Conservation (phyloP, 2,797 vertebrate species). For the Enteromius argenteus region DNA sequence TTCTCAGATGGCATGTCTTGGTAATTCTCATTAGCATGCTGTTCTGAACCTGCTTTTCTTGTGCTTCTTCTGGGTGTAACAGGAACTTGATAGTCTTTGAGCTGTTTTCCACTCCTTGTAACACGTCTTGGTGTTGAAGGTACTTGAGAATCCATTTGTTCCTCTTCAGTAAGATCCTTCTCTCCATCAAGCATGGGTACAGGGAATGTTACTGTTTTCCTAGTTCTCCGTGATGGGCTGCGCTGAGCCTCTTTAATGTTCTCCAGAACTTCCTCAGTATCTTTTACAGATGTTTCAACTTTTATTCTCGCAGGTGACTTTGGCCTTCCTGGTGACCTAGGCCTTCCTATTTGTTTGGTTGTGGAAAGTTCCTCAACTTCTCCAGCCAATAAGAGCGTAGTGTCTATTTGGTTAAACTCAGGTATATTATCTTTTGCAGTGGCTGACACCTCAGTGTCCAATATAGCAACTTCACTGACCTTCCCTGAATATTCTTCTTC, state of each 20-base stretch:
- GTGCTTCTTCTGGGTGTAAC: constrained; percentile 77
- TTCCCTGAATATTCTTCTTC: constrained; percentile 17
- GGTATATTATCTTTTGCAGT: constrained; percentile 6
- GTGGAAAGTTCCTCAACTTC: constrained; percentile 15
- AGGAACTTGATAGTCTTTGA: constrained; percentile 61
- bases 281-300: constrained; percentile 10
- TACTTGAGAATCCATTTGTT: constrained; percentile 46
- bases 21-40: constrained; percentile 40
- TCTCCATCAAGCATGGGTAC: constrained; percentile 60
- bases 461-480: background rate
- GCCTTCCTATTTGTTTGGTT: background rate
- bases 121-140: constrained; percentile 72
- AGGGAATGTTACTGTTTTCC: constrained; percentile 67
- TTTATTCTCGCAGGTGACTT: constrained; percentile 32
- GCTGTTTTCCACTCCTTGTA: constrained; percentile 72
- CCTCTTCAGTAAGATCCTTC: constrained; percentile 57
- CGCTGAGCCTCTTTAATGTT: constrained; percentile 56
- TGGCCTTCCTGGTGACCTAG: constrained; percentile 24
- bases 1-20: constrained; percentile 50
- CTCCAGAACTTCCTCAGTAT: constrained; percentile 38
- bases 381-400: background rate
- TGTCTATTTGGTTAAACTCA: background rate
- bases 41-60: constrained; percentile 69
- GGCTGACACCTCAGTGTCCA: background rate
- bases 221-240: constrained; percentile 70